Percentiles rank a stretch among this genome's conserved stretches.
phyloP scores from a whole-genome alignment of 2,797 vertebrate genomes.

The Gallinago solitaria region DNA sequence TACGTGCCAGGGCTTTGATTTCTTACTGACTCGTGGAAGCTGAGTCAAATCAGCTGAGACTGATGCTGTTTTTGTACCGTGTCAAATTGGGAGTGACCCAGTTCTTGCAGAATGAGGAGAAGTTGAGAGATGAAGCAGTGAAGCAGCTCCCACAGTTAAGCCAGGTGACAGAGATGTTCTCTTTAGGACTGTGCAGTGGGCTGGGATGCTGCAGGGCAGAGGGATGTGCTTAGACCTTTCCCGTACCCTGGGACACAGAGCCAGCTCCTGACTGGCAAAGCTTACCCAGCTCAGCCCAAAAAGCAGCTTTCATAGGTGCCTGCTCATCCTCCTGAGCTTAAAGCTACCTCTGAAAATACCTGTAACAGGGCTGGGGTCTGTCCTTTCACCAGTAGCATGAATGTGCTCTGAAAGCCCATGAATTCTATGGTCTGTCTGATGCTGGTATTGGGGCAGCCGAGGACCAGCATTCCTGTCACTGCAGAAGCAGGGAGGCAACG shows the following conservation, averaged over 20 bases:
- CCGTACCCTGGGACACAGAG: rapidly evolving
- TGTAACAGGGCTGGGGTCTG: background rate
- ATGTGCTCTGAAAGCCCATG: background rate
- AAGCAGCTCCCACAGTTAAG: background rate
- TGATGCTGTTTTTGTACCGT: background rate
- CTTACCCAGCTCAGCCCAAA: background rate
- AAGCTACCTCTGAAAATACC: background rate
- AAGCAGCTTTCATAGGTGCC: background rate
- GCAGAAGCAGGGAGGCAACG: background rate
- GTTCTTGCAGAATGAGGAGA: background rate
- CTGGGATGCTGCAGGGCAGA: background rate
- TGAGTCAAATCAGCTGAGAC: constrained; percentile 24
- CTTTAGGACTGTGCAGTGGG: rapidly evolving
- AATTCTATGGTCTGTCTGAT: background rate
- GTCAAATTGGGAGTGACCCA: constrained; percentile 4
- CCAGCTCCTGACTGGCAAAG: background rate
- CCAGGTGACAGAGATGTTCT: background rate
- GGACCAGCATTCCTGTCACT: background rate
- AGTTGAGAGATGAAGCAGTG: background rate
- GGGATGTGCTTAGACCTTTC: background rate
- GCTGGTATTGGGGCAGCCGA: background rate
- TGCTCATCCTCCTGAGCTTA: background rate
- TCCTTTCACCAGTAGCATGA: background rate
- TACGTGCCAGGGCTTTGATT: background rate
- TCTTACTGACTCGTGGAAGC: background rate